A percentile compares a stretch with the other conserved stretches of the same genome.
phyloP scores from a whole-genome alignment of 2,113 vertebrate species.

The Ameiurus melas region DNA sequence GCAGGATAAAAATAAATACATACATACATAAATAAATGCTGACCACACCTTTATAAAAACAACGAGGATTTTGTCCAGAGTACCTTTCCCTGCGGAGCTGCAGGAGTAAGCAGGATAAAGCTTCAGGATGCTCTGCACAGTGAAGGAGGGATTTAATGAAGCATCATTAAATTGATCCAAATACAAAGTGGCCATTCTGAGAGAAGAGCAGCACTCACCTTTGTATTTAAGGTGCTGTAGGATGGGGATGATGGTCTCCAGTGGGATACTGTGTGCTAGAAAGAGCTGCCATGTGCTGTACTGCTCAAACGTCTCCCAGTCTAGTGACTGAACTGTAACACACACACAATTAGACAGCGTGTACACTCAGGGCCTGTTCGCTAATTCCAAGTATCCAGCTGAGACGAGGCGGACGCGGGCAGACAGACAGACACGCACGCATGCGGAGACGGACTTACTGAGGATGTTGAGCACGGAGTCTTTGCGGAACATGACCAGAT shows the following conservation, averaged over 20 bases:
- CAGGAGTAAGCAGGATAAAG: constrained; percentile 88
- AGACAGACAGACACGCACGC: background rate
- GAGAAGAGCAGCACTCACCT: constrained; percentile 67
- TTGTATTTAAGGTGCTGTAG: constrained; percentile 96
- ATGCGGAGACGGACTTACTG: constrained; percentile 74
- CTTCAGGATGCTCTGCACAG: constrained; percentile 86
- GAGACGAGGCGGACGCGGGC: background rate
- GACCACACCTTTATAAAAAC: background rate
- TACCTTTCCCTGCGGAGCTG: constrained; percentile 93
- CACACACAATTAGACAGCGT: background rate
- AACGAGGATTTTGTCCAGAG: constrained; percentile 6
- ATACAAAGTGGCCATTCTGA: background rate
- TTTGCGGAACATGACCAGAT: constrained; percentile 96
- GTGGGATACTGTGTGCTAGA: constrained; percentile 88
- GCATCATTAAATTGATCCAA: background rate
- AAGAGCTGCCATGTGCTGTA: constrained; percentile 98
- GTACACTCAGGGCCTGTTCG: background rate
- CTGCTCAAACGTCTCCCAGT: constrained; percentile 98
- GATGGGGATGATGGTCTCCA: constrained; percentile 94
- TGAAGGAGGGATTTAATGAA: background rate
- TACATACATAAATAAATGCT: background rate
- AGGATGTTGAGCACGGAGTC: constrained; percentile 96
- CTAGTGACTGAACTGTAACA: constrained; percentile 86
- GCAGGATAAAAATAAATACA: background rate
- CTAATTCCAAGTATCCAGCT: background rate